Evolutionary conservation across 1,140 invertebrate genomes (phyloP).

Genomic region (Panonychus citri): DNA sequence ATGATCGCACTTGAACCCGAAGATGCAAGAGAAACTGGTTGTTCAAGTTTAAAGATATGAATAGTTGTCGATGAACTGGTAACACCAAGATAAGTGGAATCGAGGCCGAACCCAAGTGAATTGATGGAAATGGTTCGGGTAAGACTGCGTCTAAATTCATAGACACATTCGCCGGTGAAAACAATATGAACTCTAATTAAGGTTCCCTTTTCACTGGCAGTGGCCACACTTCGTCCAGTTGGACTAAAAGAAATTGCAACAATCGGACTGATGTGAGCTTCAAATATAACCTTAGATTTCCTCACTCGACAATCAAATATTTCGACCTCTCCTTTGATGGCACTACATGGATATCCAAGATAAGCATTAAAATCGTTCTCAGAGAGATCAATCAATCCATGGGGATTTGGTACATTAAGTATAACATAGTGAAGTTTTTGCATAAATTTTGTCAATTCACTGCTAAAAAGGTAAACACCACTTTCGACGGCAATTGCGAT

Average conservation of each 20-base stretch:
- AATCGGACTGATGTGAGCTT: constrained; percentile 84
- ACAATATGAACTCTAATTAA: constrained; percentile 86
- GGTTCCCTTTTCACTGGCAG: constrained; percentile 42
- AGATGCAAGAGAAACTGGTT: constrained; percentile 38
- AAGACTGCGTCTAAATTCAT: constrained; percentile 73
- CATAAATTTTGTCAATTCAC: constrained; percentile 30
- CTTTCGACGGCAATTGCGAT: constrained; percentile 93
- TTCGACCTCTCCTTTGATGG: constrained; percentile 78
- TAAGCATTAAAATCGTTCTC: constrained; percentile 63
- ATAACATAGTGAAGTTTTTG: constrained; percentile 96
- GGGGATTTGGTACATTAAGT: constrained; percentile 83
- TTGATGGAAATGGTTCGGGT: constrained; percentile 53
- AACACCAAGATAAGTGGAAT: constrained; percentile 65
- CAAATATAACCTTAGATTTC: constrained; percentile 74
- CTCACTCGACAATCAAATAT: constrained; percentile 93
- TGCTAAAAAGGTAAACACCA: constrained; percentile 92
- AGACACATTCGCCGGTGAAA: constrained; percentile 52
- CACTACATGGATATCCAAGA: constrained; percentile 81
- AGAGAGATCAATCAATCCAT: constrained; percentile 74
- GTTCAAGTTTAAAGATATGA: constrained; percentile 81
- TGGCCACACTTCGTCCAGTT: constrained; percentile 38
- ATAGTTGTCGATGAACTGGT: constrained; percentile 97
- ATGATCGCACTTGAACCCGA: constrained; percentile 25
- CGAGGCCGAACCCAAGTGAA: constrained; percentile 74
- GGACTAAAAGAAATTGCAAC: constrained; percentile 81